phyloP scores from a whole-genome alignment of 23 tunicate genomes.

The Styela clava region DNA sequence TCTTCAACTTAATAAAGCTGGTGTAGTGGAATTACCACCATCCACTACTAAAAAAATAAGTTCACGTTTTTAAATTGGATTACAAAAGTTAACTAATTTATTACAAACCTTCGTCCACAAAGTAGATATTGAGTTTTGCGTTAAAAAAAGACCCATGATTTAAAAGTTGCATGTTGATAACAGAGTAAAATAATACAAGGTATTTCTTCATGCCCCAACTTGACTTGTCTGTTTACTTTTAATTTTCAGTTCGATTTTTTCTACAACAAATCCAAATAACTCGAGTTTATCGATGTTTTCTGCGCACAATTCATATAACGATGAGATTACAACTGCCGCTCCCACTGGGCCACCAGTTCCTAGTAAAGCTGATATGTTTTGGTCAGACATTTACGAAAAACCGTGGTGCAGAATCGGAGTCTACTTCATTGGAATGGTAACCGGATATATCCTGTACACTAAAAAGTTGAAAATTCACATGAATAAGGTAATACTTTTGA shows the following conservation, averaged over 20 bases:
- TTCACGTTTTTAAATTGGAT: too few species aligned
- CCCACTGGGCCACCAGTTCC: constrained; percentile 9
- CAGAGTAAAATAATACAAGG: too few species aligned
- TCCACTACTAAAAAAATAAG: too few species aligned
- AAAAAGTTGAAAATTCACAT: constrained; percentile 8
- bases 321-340: not conserved
- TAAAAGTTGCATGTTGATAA: too few species aligned
- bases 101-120: too few species aligned
- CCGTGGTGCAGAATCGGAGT: constrained; percentile 37
- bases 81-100: too few species aligned
- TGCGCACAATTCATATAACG: not conserved
- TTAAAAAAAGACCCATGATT: too few species aligned
- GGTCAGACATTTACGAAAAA: constrained; percentile 24
- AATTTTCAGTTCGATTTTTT: not conserved
- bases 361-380: constrained; percentile 9
- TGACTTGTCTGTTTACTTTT: not conserved
- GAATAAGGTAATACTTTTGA: constrained; percentile 11
- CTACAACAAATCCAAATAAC: not conserved
- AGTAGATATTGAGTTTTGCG: too few species aligned
- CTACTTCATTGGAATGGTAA: constrained; percentile 22
- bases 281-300: not conserved
- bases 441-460: constrained; percentile 11
- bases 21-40: too few species aligned
- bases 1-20: too few species aligned
- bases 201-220: too few species aligned